These are phyloP conservation scores for Ctenoplectra terminalis DNA, from an alignment of 1,140 invertebrate species.

Conservation along the genomic window DNA sequence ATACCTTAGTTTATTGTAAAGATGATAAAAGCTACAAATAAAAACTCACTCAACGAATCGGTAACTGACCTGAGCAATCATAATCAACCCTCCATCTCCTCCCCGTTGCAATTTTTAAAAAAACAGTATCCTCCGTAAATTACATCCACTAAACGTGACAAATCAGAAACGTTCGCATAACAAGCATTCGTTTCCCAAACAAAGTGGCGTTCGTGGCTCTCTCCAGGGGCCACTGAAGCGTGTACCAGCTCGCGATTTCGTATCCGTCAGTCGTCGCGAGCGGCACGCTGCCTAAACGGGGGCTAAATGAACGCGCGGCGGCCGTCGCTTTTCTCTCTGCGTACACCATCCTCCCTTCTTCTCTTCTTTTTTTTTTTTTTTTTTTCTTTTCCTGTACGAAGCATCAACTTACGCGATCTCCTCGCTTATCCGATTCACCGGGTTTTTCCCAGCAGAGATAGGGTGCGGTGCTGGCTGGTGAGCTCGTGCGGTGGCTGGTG, in stretches of 20 bases:
- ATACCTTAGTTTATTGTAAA: too few species aligned
- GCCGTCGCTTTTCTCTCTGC: neutral
- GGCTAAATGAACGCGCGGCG: conserved; percentile 29
- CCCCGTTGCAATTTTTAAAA: too few species aligned
- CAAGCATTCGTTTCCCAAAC: conserved; percentile 9
- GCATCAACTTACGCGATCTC: conserved; percentile 52
- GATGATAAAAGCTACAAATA: too few species aligned
- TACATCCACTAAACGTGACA: neutral
- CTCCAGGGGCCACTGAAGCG: conserved; percentile 18
- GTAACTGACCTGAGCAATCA: too few species aligned
- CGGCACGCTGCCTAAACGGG: conserved; percentile 33
- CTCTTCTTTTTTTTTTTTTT: neutral
- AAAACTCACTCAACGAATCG: too few species aligned
- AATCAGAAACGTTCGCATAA: conserved; percentile 8
- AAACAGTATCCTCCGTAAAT: too few species aligned
- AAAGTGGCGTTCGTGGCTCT: conserved; percentile 29
- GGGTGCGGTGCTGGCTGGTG: conserved; percentile 6
- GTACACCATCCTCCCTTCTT: neutral
- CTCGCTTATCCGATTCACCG: conserved; percentile 51
- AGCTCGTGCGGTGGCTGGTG: neutral
- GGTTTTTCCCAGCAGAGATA: neutral
- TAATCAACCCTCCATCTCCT: too few species aligned
- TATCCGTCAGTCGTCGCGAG: neutral
- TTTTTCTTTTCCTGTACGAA: conserved; percentile 18
- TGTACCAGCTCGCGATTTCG: conserved; percentile 22